These are phyloP conservation scores for Echiichthys vipera DNA, from an alignment of 2,797 vertebrate species.

Conservation along the genomic window DNA sequence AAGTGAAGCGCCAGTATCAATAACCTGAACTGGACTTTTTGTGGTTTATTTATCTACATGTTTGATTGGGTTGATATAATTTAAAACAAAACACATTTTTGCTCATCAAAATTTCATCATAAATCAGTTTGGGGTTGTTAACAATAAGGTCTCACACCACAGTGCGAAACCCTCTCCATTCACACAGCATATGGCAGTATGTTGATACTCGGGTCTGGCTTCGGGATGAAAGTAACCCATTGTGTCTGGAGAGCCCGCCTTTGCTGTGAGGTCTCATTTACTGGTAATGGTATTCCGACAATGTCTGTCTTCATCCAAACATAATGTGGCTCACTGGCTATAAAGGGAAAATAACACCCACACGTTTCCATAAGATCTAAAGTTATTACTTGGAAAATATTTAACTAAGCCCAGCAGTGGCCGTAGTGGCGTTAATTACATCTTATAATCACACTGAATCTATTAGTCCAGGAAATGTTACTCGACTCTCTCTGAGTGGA, in stretches of 20 bases:
- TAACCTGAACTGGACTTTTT: background rate
- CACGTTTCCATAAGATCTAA: slow-evolving; percentile 47
- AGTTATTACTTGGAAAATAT: slow-evolving; percentile 47
- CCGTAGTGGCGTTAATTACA: slow-evolving; percentile 18
- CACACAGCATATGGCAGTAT: slow-evolving; percentile 40
- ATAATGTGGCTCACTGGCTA: slow-evolving; percentile 42
- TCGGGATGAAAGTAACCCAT: slow-evolving; percentile 61
- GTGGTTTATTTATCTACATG: background rate
- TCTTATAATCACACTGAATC: slow-evolving; percentile 22
- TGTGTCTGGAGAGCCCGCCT: slow-evolving; percentile 58
- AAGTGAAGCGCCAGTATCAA: background rate
- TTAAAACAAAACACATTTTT: background rate
- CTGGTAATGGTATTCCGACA: slow-evolving; percentile 61
- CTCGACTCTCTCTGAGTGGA: slow-evolving; percentile 36
- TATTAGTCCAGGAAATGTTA: slow-evolving; percentile 35
- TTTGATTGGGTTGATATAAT: background rate
- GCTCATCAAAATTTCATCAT: slow-evolving; percentile 10
- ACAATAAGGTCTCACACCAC: slow-evolving; percentile 22
- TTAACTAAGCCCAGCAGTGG: slow-evolving; percentile 5
- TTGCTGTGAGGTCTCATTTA: slow-evolving; percentile 61
- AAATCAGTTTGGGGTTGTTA: slow-evolving; percentile 8
- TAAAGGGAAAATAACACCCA: slow-evolving; percentile 41
- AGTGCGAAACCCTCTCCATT: slow-evolving; percentile 24
- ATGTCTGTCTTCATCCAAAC: slow-evolving; percentile 53
- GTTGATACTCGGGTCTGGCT: slow-evolving; percentile 39